Conservation (phyloP, 2,888 invertebrate species). For the Ischnus inquisitorius region DNA sequence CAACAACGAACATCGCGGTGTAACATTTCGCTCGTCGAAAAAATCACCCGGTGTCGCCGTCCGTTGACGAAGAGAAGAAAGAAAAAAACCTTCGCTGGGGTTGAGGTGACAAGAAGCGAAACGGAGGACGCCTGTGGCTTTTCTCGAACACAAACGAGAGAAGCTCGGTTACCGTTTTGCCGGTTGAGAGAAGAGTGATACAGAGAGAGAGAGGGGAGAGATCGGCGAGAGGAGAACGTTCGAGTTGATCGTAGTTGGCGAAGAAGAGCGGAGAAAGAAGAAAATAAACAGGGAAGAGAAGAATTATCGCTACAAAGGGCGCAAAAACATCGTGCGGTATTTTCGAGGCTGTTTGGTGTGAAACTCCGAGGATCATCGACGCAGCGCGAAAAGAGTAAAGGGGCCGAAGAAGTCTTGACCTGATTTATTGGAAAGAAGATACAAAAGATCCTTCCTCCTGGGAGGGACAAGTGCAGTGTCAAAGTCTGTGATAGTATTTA, state of each 20-base stretch:
- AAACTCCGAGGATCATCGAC: slow-evolving; percentile 25
- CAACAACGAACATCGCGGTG: slow-evolving; percentile 73
- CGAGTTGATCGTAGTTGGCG: not conserved
- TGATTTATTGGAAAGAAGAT: slow-evolving; percentile 48
- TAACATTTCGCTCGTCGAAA: slow-evolving; percentile 65
- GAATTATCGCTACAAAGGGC: slow-evolving; percentile 37
- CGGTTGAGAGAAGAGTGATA: slow-evolving; percentile 48
- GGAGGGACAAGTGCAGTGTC: slow-evolving; percentile 77
- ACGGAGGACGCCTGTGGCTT: slow-evolving; percentile 49
- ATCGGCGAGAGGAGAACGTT: slow-evolving; percentile 20
- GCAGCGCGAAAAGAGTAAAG: not conserved
- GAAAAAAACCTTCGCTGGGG: slow-evolving; percentile 58
- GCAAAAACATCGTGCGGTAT: slow-evolving; percentile 3
- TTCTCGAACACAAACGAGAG: slow-evolving; percentile 49
- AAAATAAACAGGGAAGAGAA: slow-evolving; percentile 23
- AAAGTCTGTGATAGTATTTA: slow-evolving; percentile 85
- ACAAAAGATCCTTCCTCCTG: slow-evolving; percentile 58
- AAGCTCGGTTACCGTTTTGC: slow-evolving; percentile 50
- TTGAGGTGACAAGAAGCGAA: slow-evolving; percentile 39
- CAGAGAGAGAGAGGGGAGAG: slow-evolving; percentile 30
- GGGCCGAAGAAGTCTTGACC: slow-evolving; percentile 41
- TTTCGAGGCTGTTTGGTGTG: slow-evolving; percentile 41
- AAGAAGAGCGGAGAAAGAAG: slow-evolving; percentile 33
- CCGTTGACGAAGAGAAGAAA: slow-evolving; percentile 30
- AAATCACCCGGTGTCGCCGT: slow-evolving; percentile 27